phyloP scores from a whole-genome alignment of 2,797 vertebrate species.

The Denticeps clupeoides region DNA sequence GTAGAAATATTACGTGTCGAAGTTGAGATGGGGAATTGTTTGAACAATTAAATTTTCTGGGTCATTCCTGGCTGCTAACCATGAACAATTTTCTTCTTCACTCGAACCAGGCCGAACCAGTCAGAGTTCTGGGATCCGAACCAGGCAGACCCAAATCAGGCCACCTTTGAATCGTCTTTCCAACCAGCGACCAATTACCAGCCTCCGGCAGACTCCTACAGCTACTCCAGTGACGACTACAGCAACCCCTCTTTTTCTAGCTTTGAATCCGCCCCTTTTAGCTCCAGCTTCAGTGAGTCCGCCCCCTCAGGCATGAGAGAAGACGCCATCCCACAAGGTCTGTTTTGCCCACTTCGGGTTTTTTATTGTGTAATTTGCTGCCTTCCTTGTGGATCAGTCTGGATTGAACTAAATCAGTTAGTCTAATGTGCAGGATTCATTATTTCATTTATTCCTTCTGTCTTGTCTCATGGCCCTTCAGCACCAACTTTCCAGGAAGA shows the following conservation, averaged over 20 bases:
- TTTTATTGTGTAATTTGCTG: too few species aligned
- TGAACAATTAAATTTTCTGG: too few species aligned
- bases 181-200: constrained; percentile 23
- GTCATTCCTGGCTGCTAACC: too few species aligned
- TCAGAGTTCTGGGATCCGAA: constrained; percentile 41
- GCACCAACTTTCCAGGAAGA: constrained; percentile 49
- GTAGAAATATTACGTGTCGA: too few species aligned
- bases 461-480: too few species aligned
- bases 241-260: constrained; percentile 28
- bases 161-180: constrained; percentile 27
- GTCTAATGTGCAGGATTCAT: too few species aligned
- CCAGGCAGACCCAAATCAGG: constrained; percentile 16
- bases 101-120: constrained; percentile 46
- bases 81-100: constrained; percentile 5
- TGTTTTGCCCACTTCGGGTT: too few species aligned
- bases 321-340: constrained; percentile 27
- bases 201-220: constrained; percentile 40
- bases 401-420: too few species aligned
- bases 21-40: too few species aligned
- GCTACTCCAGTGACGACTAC: constrained; percentile 34
- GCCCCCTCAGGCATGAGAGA: constrained; percentile 50
- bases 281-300: constrained; percentile 66
- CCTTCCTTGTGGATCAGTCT: too few species aligned
- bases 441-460: too few species aligned
- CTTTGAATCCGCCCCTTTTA: constrained; percentile 60